phyloP scores from a whole-genome alignment of 2,888 invertebrate species.

The Ganaspis brasiliensis region DNA sequence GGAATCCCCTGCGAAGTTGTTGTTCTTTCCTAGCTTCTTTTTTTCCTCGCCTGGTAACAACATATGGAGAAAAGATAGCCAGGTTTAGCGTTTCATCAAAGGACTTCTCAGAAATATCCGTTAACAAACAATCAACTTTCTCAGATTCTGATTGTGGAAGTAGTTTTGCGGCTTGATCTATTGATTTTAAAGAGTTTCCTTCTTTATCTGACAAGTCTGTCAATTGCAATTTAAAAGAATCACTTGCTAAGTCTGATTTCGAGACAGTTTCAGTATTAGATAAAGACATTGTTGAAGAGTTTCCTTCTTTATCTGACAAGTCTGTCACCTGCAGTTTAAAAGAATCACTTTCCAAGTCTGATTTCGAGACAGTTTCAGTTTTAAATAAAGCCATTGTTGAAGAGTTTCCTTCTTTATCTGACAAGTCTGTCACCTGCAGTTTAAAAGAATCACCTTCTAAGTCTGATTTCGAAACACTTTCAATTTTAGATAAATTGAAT shows the following conservation, averaged over 20 bases:
- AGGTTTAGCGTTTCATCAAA: conserved; percentile 54
- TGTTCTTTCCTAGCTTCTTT: conserved; percentile 83
- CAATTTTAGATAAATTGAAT: neutral
- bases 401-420: neutral
- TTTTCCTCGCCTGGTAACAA: conserved; percentile 84
- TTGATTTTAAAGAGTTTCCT: too few species aligned
- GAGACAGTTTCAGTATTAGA: neutral
- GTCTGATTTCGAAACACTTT: neutral
- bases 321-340: neutral
- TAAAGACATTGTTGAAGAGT: neutral
- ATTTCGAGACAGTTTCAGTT: neutral
- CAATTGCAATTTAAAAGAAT: neutral
- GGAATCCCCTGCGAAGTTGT: conserved; percentile 62
- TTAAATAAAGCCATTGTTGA: neutral
- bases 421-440: neutral
- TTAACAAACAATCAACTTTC: neutral
- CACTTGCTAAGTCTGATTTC: neutral
- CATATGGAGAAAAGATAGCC: conserved; percentile 80
- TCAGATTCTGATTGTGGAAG: too few species aligned
- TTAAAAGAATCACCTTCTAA: neutral
- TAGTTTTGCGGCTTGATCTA: too few species aligned
- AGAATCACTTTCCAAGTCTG: neutral
- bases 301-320: neutral
- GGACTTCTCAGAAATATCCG: conserved; percentile 17
- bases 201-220: neutral